These are phyloP conservation scores for Germaria angustata DNA, from an alignment of 2,888 invertebrate species.

Conservation along the genomic window DNA sequence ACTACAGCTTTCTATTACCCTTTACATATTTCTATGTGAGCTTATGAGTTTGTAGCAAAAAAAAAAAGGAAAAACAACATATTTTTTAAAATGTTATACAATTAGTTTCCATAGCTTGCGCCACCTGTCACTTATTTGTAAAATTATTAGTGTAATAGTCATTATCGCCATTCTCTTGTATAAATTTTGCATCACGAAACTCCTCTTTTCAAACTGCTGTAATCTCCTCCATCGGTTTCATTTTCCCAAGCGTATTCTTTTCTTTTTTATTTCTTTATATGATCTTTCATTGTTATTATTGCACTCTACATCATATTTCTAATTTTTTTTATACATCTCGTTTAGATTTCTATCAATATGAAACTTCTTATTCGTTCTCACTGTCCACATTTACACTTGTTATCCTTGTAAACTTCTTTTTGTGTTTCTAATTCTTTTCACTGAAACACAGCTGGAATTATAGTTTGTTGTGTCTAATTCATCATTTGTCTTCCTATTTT, in stretches of 20 bases:
- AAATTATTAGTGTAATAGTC: slow-evolving; percentile 1
- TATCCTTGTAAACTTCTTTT: not conserved
- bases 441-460: slow-evolving; percentile 49
- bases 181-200: not conserved
- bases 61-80: too few relatives aligned
- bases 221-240: not conserved
- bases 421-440: not conserved
- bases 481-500: slow-evolving; percentile 40
- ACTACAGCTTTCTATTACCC: too few relatives aligned
- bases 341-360: not conserved
- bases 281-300: not conserved
- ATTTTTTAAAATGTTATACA: too few relatives aligned
- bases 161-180: not conserved
- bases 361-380: not conserved
- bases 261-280: not conserved
- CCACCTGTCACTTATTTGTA: slow-evolving; percentile 23
- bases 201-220: not conserved
- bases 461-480: slow-evolving; percentile 51
- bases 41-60: too few relatives aligned
- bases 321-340: not conserved
- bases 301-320: not conserved
- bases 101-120: too few relatives aligned
- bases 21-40: too few relatives aligned
- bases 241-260: not conserved
- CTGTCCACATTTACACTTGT: not conserved